These are phyloP conservation scores for Hybos culiciformis DNA, from an alignment of 2,888 invertebrate genomes.

Conservation along the genomic window DNA sequence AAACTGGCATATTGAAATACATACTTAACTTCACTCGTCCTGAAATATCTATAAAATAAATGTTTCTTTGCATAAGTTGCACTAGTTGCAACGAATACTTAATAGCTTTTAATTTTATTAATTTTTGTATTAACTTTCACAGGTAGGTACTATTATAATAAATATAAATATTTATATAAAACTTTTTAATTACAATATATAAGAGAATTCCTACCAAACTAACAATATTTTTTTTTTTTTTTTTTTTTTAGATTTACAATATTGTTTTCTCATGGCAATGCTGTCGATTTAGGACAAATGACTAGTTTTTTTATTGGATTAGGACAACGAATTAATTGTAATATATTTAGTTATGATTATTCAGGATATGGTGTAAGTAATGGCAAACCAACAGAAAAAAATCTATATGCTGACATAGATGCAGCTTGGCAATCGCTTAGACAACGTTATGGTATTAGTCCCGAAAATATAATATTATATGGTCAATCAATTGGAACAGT, in stretches of 20 bases:
- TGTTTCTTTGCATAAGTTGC: too few species aligned
- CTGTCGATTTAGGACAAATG: constrained; percentile 93
- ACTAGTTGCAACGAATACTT: too few species aligned
- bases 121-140: too few species aligned
- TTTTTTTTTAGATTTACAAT: constrained; percentile 58
- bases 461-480: constrained; percentile 86
- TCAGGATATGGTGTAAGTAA: constrained; percentile 83
- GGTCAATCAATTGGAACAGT: constrained; percentile 95
- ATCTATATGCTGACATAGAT: constrained; percentile 87
- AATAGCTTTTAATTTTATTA: too few species aligned
- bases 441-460: constrained; percentile 65
- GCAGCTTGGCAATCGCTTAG: constrained; percentile 81
- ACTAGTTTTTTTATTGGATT: constrained; percentile 86
- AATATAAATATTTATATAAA: too few species aligned
- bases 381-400: constrained; percentile 90
- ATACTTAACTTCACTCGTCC: too few species aligned
- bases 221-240: not conserved
- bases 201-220: not conserved
- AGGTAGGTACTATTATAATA: too few species aligned
- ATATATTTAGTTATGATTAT: constrained; percentile 85
- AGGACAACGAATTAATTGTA: constrained; percentile 83
- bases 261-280: constrained; percentile 90
- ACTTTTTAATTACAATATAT: not conserved
- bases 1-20: too few species aligned
- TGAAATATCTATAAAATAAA: too few species aligned